Conservation (phyloP, 23 tunicate genomes). For the Ascidia mentula region DNA sequence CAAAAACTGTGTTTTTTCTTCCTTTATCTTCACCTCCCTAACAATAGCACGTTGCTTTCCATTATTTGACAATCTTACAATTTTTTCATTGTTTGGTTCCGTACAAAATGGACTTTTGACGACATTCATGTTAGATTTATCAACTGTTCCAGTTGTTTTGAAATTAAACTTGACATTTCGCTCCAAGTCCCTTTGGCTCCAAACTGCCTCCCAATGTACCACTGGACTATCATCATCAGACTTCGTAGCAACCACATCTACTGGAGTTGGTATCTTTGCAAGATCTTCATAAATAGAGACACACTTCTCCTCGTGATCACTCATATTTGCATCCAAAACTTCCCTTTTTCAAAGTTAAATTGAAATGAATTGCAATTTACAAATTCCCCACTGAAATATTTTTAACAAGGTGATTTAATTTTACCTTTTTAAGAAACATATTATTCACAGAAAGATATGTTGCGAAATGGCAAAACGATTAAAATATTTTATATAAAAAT, state of each 20-base stretch:
- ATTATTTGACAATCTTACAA: slow-evolving; percentile 30
- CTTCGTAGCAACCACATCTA: not conserved
- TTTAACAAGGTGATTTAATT: too few species aligned
- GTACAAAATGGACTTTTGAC: slow-evolving; percentile 13
- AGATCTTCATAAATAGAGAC: not conserved
- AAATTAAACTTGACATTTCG: not conserved
- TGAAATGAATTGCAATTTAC: too few species aligned
- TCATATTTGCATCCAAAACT: too few species aligned
- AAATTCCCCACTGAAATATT: too few species aligned
- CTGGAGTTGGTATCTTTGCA: not conserved
- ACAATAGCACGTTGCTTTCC: slow-evolving; percentile 41
- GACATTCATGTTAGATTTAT: not conserved
- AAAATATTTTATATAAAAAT: too few species aligned
- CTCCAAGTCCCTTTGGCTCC: not conserved
- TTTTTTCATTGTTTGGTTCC: slow-evolving; percentile 44
- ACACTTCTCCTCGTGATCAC: not conserved
- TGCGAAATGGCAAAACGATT: too few species aligned
- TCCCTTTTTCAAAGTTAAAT: too few species aligned
- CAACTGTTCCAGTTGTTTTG: not conserved
- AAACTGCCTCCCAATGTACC: not conserved
- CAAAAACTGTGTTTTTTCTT: slow-evolving; percentile 41
- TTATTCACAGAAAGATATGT: too few species aligned
- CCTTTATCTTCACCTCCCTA: slow-evolving; percentile 37
- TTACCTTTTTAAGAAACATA: too few species aligned
- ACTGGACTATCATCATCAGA: not conserved